Percentiles rank a stretch among this genome's conserved stretches.
These are phyloP conservation scores for Octodon degus DNA, from an alignment of 2,113 vertebrate genomes.

Conservation along the genomic window DNA sequence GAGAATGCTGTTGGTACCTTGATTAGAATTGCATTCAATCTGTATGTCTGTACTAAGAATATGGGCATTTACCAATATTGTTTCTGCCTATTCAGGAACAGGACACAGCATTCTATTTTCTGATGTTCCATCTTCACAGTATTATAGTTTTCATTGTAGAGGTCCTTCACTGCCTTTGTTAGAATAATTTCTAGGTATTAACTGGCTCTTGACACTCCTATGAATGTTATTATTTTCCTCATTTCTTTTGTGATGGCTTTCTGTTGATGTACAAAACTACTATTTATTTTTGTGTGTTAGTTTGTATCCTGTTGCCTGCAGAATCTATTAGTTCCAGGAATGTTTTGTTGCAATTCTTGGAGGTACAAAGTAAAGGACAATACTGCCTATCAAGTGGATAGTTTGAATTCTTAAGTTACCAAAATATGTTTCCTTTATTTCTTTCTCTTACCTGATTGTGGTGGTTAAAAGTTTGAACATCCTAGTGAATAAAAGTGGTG, in stretches of 20 bases:
- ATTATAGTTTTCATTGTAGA: neutral
- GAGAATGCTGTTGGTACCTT: neutral
- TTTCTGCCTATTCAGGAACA: neutral
- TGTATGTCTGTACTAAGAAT: neutral
- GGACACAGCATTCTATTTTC: neutral
- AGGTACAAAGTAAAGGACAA: neutral
- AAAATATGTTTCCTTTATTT: neutral
- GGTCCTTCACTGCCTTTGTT: neutral
- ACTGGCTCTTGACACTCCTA: neutral
- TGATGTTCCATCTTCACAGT: neutral
- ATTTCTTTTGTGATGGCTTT: neutral
- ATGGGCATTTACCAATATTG: neutral
- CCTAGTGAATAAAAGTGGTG: neutral
- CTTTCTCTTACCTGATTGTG: neutral
- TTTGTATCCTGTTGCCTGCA: neutral
- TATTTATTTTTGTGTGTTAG: neutral
- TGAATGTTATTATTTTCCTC: neutral
- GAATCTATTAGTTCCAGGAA: neutral
- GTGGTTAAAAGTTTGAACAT: neutral
- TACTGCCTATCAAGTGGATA: neutral
- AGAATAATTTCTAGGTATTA: neutral
- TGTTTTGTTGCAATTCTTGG: neutral
- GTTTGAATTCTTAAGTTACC: neutral
- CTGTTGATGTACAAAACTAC: neutral
- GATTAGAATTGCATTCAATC: neutral